Evolutionary conservation across 1,140 invertebrate genomes (phyloP), one percentile per base, ranked within the genome.

Genomic region (Homalodisca vitripennis): DNA sequence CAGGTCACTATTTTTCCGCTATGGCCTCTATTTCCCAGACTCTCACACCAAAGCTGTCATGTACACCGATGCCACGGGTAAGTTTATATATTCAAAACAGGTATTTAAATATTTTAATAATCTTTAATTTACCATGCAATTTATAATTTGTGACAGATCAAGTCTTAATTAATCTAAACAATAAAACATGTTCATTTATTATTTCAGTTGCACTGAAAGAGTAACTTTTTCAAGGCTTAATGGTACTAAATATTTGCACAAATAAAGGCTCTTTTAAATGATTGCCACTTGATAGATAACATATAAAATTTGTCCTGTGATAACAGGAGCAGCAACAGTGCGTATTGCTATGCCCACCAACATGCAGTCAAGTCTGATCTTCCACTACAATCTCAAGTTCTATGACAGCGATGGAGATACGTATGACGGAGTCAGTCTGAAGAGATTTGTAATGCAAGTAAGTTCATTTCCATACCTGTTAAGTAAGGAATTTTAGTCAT

Each of bases 361-460:
- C 77, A 94, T 95, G 92, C 92, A 94, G 80, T 92, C 92, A 72
- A 93, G 91, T 72, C 84, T 98, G 20, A 98, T 98, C 72, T 98
- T 98, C 84, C 95, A 98, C 80, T 98, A 98, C 80, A 97, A 98
- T 83, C 85, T 98, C 68, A 96, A 97, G 81, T 94, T 97, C 79
- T 97, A 96, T 77, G 93, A 96, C 79, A 95, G 90, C 47, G 94
- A 97, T 75, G 90, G 90, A 24, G 92, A 96, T 79, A 91, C 89
- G 57, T 96, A 92, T 79, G 93, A 97, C 75, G 92, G 92, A 0
- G 90, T 97, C 70, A 97, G 92, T 65, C 83, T 99, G 41, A 99
- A 99, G 80, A 84, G 97, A 79, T 99, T 98, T 79, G 97, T 99
- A 51, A 98, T 99, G 93, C 97, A 98, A 87, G 88, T 89, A 81